Base-by-base conservation (phyloP, 1,140 invertebrate species). In the Thrips palmi region DNA sequence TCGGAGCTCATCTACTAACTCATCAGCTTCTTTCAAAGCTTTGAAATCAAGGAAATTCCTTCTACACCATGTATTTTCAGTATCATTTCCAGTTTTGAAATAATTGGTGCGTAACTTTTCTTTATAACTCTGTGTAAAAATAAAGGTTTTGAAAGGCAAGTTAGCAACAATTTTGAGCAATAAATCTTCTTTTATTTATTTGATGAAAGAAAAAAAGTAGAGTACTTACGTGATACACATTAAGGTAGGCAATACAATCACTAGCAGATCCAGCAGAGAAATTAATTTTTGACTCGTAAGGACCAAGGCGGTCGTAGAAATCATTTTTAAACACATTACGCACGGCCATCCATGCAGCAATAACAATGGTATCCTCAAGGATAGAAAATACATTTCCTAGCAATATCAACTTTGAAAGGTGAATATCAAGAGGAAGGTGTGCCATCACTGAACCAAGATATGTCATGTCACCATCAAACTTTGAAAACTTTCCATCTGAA, bases 301-400 rank as follows among this genome's bases (percentile, higher is more conserved):
- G 68, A 31, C 76, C 64, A 5, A 87, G 49, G 36, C 69, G 60
- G 42, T 76, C 65, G 41, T 71, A 58, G 53, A 79, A 86, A 1
- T 76, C 77, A 39, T 62, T 68, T 24, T 67, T 71, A 53, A 89
- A 93, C 27, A 93, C 62, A 48, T 73, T 81, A 47, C 81, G 86
- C 1, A 82, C 62, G 2, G 74, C 74, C 58, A 93, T 65, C 6
- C 24, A 33, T 45, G 60, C 55, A 84, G 82, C 86, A 53, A 96
- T 93, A 36, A 91, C 79, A 22, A 96, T 71, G 7, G 74, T 62
- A 43, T 93, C 88, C 19, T 83, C 71, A 0, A 94, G 53, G 24
- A 84, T 67, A 38, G 80, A 83, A 51, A 85, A 94, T 11, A 84
- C 70, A 54, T 89, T 73, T 1, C 91, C 91, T 0, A 96, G 57